Conservation (phyloP, 2,888 invertebrate genomes). For the Heterodera filipjevi region DNA sequence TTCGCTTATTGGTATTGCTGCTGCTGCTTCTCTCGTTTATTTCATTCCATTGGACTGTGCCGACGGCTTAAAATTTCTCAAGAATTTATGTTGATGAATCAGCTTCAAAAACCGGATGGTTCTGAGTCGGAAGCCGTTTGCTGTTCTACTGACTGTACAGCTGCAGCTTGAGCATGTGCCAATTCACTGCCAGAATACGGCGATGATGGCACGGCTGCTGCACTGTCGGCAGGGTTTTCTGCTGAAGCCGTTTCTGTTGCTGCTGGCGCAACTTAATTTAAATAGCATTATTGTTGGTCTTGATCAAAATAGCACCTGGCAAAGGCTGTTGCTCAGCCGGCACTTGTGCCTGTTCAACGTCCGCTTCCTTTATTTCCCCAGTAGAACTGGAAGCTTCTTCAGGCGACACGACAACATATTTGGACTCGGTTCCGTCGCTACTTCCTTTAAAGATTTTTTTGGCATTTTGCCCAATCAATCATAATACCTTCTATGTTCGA, state of each 20-base stretch:
- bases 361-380: not conserved
- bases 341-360: not conserved
- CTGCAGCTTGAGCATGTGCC: not conserved
- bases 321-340: not conserved
- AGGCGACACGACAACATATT: slow-evolving; percentile 44
- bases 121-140: not conserved
- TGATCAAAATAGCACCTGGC: not conserved
- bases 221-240: not conserved
- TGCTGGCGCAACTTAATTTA: not conserved
- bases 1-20: not conserved
- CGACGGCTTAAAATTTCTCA: not conserved
- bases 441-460: not conserved
- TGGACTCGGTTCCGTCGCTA: slow-evolving; percentile 26
- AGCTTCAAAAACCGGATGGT: not conserved
- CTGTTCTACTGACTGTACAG: not conserved
- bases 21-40: not conserved
- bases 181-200: not conserved
- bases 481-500: not conserved
- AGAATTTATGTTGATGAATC: not conserved
- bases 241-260: not conserved
- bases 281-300: not conserved
- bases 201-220: not conserved
- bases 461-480: not conserved
- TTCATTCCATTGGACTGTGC: not conserved
- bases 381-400: slow-evolving; percentile 33